A percentile compares a stretch with the other conserved stretches of the same genome.
Conservation (phyloP, 2,888 invertebrate genomes). For the Dexiosoma caninum region DNA sequence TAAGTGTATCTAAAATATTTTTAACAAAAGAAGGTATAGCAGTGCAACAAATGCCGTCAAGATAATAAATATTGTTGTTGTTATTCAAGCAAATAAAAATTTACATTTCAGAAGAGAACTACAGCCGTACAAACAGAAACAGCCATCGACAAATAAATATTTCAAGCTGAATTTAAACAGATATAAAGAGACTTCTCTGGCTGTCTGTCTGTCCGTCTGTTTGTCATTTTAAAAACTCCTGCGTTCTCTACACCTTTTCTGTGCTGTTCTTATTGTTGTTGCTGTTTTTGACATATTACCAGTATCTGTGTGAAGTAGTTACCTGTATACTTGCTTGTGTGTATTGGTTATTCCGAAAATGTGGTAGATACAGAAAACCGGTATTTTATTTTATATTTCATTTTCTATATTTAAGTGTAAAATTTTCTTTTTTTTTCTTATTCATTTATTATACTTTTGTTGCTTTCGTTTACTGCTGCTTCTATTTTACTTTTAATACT, state of each 20-base stretch:
- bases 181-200: slow-evolving; percentile 2
- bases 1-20: slow-evolving; percentile 12
- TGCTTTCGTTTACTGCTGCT: slow-evolving; percentile 24
- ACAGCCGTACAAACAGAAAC: neutral
- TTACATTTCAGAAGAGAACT: neutral
- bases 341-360: slow-evolving; percentile 41
- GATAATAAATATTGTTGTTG: slow-evolving; percentile 14
- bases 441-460: slow-evolving; percentile 3
- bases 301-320: slow-evolving; percentile 31
- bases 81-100: neutral
- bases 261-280: neutral
- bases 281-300: slow-evolving; percentile 17
- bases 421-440: slow-evolving; percentile 50
- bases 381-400: slow-evolving; percentile 36
- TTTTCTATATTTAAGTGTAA: neutral
- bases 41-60: neutral
- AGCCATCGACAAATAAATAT: neutral
- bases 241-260: slow-evolving; percentile 34
- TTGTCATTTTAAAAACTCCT: slow-evolving; percentile 12
- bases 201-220: neutral
- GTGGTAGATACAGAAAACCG: slow-evolving; percentile 41
- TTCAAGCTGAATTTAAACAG: slow-evolving; percentile 24
- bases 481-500: neutral
- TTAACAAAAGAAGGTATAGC: slow-evolving; percentile 52
- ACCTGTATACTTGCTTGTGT: neutral